Evolutionary conservation across 1,140 invertebrate species (phyloP), one percentile per base, ranked within the genome.

Genomic region (Neodiprion virginianus): DNA sequence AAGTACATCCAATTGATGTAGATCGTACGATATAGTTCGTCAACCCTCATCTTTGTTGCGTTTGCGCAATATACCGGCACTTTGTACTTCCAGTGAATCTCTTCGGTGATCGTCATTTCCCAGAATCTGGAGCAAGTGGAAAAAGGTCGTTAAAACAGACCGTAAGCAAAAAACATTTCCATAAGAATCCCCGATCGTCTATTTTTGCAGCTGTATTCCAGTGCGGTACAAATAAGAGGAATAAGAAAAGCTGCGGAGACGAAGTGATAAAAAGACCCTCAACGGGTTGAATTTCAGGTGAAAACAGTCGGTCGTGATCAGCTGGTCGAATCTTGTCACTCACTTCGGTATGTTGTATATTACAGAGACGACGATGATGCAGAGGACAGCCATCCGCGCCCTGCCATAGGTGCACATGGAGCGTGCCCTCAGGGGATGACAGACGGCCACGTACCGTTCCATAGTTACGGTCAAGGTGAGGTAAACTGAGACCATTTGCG

Each of bases 401-500:
- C 97, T 90, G 1, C 95, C 93, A 80, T 97, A 97, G 0, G 97
- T 99, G 87, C 97, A 99, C 69, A 98, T 91, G 0, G 94, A 94
- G 67, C 96, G 91, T 0, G 97, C 96, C 75, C 92, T 91, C 9
- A 99, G 89, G 0, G 97, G 97, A 87, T 98, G 96, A 84, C 97
- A 99, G 0, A 99, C 98, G 1, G 97, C 98, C 65, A 99, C 95
- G 89, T 97, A 99, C 68, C 98, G 91, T 87, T 99, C 98, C 78
- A 98, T 91, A 0, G 98, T 99, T 61, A 99, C 98, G 1, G 96
- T 96, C 68, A 99, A 92, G 0, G 98, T 99, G 77, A 98, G 91
- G 89, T 98, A 99, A 67, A 98, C 96, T 17, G 96, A 97, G 48
- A 96, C 96, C 61, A 97, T 98, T 85, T 96, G 97, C 14, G 96